These are phyloP conservation scores for Sphaerodactylus townsendi DNA, from an alignment of 2,113 vertebrate genomes.

Conservation along the genomic window DNA sequence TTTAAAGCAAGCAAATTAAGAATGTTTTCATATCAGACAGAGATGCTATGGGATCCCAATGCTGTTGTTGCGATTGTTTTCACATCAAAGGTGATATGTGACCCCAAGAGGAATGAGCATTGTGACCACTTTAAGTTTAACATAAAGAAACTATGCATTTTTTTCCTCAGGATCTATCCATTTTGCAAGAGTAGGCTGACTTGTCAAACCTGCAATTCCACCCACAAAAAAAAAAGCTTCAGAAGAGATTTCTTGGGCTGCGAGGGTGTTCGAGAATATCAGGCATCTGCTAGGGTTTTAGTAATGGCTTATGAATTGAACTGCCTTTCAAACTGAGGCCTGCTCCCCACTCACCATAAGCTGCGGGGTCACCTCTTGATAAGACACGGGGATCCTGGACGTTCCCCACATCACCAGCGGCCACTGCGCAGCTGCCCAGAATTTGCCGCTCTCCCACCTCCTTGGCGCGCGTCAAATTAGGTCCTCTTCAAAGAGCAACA, in stretches of 20 bases:
- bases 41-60: too few relatives aligned
- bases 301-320: background rate
- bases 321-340: background rate
- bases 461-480: too few relatives aligned
- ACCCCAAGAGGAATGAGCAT: background rate
- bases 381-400: too few relatives aligned
- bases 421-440: too few relatives aligned
- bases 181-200: background rate
- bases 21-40: too few relatives aligned
- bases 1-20: background rate
- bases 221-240: background rate
- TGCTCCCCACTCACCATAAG: too few relatives aligned
- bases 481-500: too few relatives aligned
- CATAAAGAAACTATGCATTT: background rate
- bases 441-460: too few relatives aligned
- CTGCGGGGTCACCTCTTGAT: too few relatives aligned
- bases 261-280: background rate
- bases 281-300: background rate
- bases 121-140: background rate
- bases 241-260: background rate
- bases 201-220: background rate
- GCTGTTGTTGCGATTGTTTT: too few relatives aligned
- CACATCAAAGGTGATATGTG: background rate
- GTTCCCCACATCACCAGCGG: too few relatives aligned
- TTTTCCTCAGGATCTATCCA: background rate